Evolutionary conservation across 2,797 vertebrate species (phyloP).

Genomic region (Myripristis jacobus): DNA sequence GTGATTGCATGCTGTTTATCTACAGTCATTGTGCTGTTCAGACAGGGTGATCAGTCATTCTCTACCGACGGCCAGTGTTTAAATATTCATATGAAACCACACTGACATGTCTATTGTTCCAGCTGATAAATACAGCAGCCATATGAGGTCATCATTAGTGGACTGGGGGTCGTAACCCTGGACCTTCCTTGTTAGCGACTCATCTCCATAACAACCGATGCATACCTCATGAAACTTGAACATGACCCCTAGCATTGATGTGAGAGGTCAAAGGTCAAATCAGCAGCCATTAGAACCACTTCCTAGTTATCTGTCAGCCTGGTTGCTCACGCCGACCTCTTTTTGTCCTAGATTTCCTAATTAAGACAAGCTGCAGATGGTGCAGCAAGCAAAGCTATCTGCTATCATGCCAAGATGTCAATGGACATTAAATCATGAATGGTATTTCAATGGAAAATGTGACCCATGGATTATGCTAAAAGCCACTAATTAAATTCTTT

Average conservation of each 20-base stretch:
- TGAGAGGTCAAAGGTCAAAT: conserved; percentile 85
- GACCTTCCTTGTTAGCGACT: conserved; percentile 63
- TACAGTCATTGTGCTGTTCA: conserved; percentile 64
- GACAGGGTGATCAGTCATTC: conserved; percentile 72
- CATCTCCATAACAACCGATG: conserved; percentile 69
- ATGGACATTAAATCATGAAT: conserved; percentile 60
- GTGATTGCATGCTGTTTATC: conserved; percentile 59
- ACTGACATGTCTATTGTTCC: conserved; percentile 65
- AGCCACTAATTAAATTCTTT: conserved; percentile 61
- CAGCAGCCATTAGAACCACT: conserved; percentile 86
- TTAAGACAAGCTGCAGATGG: conserved; percentile 70
- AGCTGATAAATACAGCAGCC: conserved; percentile 67
- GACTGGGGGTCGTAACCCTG: conserved; percentile 57
- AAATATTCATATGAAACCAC: conserved; percentile 73
- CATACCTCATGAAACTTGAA: conserved; percentile 84
- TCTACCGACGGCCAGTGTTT: conserved; percentile 53
- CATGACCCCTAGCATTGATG: conserved; percentile 84
- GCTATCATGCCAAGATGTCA: conserved; percentile 63
- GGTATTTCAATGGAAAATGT: conserved; percentile 53
- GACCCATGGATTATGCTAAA: conserved; percentile 61
- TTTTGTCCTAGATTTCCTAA: conserved; percentile 80
- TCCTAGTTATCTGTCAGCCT: conserved; percentile 88
- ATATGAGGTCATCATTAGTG: conserved; percentile 74
- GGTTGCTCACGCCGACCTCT: conserved; percentile 84
- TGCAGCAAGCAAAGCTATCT: conserved; percentile 44